phyloP scores from a whole-genome alignment of 1,140 invertebrate genomes.

The Drosophila gunungcola region DNA sequence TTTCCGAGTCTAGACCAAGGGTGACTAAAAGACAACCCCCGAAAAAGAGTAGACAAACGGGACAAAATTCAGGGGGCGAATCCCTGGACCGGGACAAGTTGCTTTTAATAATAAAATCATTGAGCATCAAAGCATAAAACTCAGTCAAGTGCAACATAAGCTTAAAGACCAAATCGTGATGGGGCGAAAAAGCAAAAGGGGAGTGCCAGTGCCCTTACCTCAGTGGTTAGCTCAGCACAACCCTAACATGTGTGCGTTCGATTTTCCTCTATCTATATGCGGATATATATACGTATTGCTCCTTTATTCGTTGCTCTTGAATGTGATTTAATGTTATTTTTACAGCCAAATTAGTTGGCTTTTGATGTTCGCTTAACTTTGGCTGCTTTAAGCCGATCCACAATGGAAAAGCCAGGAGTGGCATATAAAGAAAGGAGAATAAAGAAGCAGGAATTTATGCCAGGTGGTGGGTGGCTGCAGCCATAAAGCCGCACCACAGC shows the following conservation, averaged over 20 bases:
- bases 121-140: constrained; percentile 83
- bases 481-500: constrained; percentile 22
- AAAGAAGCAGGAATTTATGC: constrained; percentile 49
- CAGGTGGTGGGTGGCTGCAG: constrained; percentile 28
- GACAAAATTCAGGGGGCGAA: constrained; percentile 9
- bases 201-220: constrained; percentile 28
- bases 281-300: neutral
- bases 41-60: constrained; percentile 3
- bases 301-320: constrained; percentile 52
- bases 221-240: neutral
- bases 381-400: constrained; percentile 50
- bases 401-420: constrained; percentile 18
- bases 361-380: constrained; percentile 78
- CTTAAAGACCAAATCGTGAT: constrained; percentile 76
- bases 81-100: constrained; percentile 67
- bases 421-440: constrained; percentile 21
- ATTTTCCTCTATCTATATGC: constrained; percentile 50
- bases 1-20: constrained; percentile 59
- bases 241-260: constrained; percentile 33
- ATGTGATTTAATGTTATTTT: constrained; percentile 83
- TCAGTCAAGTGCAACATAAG: constrained; percentile 83
- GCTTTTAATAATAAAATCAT: constrained; percentile 83
- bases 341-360: constrained; percentile 82
- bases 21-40: constrained; percentile 42
- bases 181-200: constrained; percentile 53